Evolutionary conservation across 2,797 vertebrate species (phyloP).

Genomic region (Acrocephalus scirpaceus): DNA sequence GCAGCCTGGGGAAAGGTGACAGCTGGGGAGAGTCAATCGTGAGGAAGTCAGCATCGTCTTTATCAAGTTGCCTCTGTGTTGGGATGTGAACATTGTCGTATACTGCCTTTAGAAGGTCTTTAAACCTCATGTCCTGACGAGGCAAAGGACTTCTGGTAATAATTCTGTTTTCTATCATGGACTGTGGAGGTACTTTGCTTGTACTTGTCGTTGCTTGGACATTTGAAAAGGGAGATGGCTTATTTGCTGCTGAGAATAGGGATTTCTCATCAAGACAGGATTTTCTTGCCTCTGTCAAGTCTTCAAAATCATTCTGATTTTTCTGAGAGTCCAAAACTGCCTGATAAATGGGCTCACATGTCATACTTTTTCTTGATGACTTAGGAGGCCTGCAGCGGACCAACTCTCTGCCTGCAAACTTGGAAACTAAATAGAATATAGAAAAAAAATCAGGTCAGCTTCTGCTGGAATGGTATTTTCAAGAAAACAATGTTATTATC

Average conservation of each 20-base stretch:
- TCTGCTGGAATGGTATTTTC: neutral
- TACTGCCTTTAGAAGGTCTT: slow-evolving; percentile 62
- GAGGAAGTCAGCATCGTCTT: slow-evolving; percentile 20
- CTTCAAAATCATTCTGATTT: slow-evolving; percentile 65
- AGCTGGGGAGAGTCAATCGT: slow-evolving; percentile 53
- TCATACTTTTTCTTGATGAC: slow-evolving; percentile 53
- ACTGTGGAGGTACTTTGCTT: slow-evolving; percentile 67
- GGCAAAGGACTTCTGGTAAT: neutral
- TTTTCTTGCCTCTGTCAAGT: slow-evolving; percentile 32
- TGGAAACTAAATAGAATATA: slow-evolving; percentile 77
- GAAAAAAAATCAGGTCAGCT: neutral
- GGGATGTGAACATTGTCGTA: slow-evolving; percentile 62
- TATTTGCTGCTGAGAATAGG: slow-evolving; percentile 52
- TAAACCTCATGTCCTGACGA: slow-evolving; percentile 54
- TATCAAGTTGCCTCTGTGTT: slow-evolving; percentile 19
- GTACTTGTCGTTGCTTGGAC: slow-evolving; percentile 43
- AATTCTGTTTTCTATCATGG: slow-evolving; percentile 73
- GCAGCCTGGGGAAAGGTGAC: slow-evolving; percentile 75
- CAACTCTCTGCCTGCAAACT: slow-evolving; percentile 77
- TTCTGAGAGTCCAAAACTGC: slow-evolving; percentile 71
- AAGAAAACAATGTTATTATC: neutral
- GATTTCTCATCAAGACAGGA: slow-evolving; percentile 65
- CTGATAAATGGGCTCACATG: slow-evolving; percentile 54
- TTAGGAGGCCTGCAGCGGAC: slow-evolving; percentile 74
- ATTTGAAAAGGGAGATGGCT: slow-evolving; percentile 31